Evolutionary conservation across 1,140 invertebrate genomes (phyloP), one percentile per base, ranked within the genome.

Genomic region (Caligus rogercresseyi): DNA sequence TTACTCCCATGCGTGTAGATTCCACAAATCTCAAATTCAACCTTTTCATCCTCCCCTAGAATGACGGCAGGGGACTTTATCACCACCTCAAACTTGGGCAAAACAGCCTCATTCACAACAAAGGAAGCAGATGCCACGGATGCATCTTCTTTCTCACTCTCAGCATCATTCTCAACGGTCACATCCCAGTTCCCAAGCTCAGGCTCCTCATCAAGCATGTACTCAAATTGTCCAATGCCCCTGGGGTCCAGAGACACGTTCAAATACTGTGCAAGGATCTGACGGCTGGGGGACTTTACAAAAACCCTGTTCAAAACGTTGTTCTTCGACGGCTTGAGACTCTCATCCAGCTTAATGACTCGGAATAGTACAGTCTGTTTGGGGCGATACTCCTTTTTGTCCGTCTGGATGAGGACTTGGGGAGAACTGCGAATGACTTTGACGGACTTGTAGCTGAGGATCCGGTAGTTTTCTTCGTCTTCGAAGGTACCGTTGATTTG

Each of bases 1-100:
- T 18, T 25, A 25, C 18, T 18, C 15, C 57, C 57, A 43, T 60
- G 57, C 16, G 57, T 60, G 16, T 60, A 60, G 15, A 26, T 26
- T 24, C 20, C 57, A 19, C 57, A 60, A 4, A 60, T 25, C 24
- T 25, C 26, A 31, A 60, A 26, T 3, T 25, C 26, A 13, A 25
- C 24, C 14, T 26, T 16, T 21, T 26, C 24, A 3, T n/a, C 18
- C n/a, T 60, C 57, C 1, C 26, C 16, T 18, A 60, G 24, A 3
- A 60, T 25, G 16, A 26, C 18, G 15, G 65, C 81, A 0, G 81
- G 80, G n/a, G 79, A 72, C 16, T 74, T 74, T 14, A 84, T 74
- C 1, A 74, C 76, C 0, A 83, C 77, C 71, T 82, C 78, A 66
- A 83, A 84, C 66, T 79, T 77, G 7, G 82, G 82, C 3, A 84